phyloP scores from a whole-genome alignment of 2,888 invertebrate species.

The Odontothrips loti region DNA sequence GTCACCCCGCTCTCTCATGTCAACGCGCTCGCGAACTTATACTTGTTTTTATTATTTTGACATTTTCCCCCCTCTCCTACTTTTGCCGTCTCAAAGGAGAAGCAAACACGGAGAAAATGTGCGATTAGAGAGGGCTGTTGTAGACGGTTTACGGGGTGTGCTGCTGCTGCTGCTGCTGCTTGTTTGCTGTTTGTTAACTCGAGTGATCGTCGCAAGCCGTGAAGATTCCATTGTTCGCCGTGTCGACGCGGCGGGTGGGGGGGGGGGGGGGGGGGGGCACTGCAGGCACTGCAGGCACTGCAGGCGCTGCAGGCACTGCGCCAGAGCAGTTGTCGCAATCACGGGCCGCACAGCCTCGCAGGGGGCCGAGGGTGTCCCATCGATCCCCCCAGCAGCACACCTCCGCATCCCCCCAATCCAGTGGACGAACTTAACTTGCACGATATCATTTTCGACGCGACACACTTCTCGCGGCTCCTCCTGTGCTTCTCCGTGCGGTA shows the following conservation, averaged over 20 bases:
- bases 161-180: too few species aligned
- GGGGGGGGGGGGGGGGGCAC: not conserved
- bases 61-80: not conserved
- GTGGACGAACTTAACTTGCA: too few species aligned
- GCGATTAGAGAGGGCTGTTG: conserved; percentile 3
- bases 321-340: not conserved
- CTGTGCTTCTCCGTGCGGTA: too few species aligned
- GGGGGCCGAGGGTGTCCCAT: not conserved
- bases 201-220: conserved; percentile 11
- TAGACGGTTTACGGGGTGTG: not conserved
- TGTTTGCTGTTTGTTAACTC: conserved; percentile 23
- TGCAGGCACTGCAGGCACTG: not conserved
- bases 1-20: too few species aligned
- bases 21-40: too few species aligned
- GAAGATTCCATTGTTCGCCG: conserved; percentile 1
- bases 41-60: too few species aligned
- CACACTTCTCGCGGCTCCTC: too few species aligned
- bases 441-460: too few species aligned
- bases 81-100: conserved; percentile 9
- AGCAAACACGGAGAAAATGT: conserved; percentile 6
- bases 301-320: not conserved
- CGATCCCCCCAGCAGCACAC: too few species aligned
- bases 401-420: too few species aligned
- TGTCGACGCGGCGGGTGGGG: not conserved
- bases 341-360: not conserved